A percentile compares a stretch with the other conserved stretches of the same genome.
phyloP scores from a whole-genome alignment of 1,140 invertebrate species.

The Drosophila equinoxialis region DNA sequence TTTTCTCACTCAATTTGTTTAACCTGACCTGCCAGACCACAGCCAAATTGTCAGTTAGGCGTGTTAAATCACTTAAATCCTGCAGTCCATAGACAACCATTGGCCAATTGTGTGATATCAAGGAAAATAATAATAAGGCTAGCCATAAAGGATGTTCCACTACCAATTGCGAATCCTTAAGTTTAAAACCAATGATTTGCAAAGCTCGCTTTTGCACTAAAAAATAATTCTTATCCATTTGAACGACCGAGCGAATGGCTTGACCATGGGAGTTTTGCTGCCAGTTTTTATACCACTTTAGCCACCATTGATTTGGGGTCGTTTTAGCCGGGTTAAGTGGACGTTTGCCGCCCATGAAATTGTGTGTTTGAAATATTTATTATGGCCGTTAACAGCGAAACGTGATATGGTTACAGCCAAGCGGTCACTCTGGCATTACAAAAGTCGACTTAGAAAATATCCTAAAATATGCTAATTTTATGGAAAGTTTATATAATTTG shows the following conservation, averaged over 20 bases:
- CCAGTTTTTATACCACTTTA: conserved; percentile 16
- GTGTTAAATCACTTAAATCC: conserved; percentile 33
- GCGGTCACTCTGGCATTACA: not conserved
- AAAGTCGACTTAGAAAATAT: not conserved
- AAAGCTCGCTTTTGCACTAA: conserved; percentile 44
- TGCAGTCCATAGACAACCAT: conserved; percentile 46
- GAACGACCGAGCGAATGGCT: not conserved
- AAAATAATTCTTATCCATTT: conserved; percentile 47
- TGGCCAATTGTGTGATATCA: conserved; percentile 49
- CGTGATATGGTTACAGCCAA: conserved; percentile 64
- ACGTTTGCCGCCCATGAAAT: conserved; percentile 31
- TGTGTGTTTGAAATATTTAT: conserved; percentile 30
- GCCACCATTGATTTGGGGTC: not conserved
- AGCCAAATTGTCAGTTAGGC: conserved; percentile 36
- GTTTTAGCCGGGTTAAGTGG: conserved; percentile 25
- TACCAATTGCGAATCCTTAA: not conserved
- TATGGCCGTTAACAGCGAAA: conserved; percentile 58
- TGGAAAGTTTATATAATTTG: too few relatives aligned
- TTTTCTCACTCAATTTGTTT: not conserved
- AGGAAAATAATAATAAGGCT: conserved; percentile 21
- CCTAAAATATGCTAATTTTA: not conserved
- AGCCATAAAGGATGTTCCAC: conserved; percentile 43
- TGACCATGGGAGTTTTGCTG: not conserved
- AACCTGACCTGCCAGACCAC: conserved; percentile 21
- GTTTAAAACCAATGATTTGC: conserved; percentile 43